phyloP scores from a whole-genome alignment of 2,113 vertebrate species.

The Nothocercus nigrocapillus region DNA sequence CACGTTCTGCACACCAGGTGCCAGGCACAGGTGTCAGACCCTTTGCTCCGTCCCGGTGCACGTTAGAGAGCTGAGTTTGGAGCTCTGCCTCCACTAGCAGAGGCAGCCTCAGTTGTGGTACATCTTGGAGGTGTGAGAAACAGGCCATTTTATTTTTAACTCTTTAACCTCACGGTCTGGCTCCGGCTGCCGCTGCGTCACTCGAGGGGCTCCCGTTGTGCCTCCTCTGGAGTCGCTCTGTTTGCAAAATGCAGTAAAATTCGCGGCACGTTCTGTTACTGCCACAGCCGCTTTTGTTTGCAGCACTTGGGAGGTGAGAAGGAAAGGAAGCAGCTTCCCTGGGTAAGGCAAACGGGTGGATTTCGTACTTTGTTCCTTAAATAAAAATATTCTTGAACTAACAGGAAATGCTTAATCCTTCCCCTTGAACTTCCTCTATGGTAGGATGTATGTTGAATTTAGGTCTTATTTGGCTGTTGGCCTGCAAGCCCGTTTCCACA shows the following conservation, averaged over 20 bases:
- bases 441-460: neutral
- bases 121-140: neutral
- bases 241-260: neutral
- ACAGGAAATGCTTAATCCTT: neutral
- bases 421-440: neutral
- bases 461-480: neutral
- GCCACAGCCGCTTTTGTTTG: neutral
- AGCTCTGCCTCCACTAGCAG: accelerated
- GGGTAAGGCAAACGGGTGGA: neutral
- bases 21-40: neutral
- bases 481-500: neutral
- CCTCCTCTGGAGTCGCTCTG: neutral
- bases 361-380: neutral
- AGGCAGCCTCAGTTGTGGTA: neutral
- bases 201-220: neutral
- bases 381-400: neutral
- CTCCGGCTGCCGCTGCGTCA: neutral
- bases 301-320: neutral
- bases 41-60: neutral
- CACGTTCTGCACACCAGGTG: neutral
- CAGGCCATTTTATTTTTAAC: neutral
- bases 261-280: neutral
- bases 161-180: neutral
- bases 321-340: neutral
- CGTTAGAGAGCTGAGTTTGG: neutral